Evolutionary conservation across 1,140 invertebrate genomes (phyloP), one percentile per base, ranked within the genome.

Genomic region (Eubasilissa regina): DNA sequence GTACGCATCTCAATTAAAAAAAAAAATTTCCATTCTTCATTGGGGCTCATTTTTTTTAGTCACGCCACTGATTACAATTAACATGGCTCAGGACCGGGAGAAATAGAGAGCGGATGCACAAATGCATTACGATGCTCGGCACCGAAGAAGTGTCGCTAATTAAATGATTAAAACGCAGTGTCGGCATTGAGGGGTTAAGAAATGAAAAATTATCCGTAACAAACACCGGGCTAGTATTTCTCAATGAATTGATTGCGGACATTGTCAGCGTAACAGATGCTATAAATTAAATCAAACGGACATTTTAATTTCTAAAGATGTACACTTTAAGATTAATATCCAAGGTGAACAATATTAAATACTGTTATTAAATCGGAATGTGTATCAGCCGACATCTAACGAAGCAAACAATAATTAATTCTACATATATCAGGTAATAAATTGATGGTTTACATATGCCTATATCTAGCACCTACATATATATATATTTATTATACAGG

Each of bases 301-400:
- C 8, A 64, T 64, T 64, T 25, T 58, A n/a, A 64, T 64, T 43
- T 64, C 60, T 64, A 21, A 64, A 64, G 35, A 64, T 10, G 3
- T 21, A 35, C 25, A 35, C 10, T 64, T 21, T 19, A 43, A 64
- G 60, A 64, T 43, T 35, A 25, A 64, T 64, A 43, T 11, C 19
- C 11, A 25, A 43, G 19, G 19, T 12, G 35, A 25, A 35, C 35
- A 25, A 25, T 64, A 43, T 64, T 64, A 64, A 64, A 64, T 64
- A 64, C 60, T 25, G 60, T 64, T 25, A 64, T 64, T 64, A 64
- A 43, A 25, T 9, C 3, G n/a, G 60, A 43, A 15, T 21, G 58
- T 1, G 25, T 62, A 25, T 64, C 60, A 8, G 13, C 60, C 6
- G 35, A 35, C 12, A 43, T 1, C 19, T 43, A 25, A 35, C 60